Percentiles rank a stretch among this genome's conserved stretches.
Conservation (phyloP, 2,113 vertebrate species). For the Ursus arctos region DNA sequence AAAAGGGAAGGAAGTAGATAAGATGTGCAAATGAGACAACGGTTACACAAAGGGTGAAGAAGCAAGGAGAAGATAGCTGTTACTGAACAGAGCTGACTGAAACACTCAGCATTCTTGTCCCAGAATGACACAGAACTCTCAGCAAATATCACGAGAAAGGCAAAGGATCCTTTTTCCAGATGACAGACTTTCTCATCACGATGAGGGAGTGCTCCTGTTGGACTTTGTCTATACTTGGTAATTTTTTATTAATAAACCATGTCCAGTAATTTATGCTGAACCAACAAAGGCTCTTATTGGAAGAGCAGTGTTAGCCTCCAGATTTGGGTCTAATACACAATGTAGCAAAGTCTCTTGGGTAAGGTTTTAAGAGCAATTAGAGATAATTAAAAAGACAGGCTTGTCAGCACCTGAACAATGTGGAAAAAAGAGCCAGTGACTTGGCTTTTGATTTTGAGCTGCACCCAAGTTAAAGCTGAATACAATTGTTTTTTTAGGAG, state of each 20-base stretch:
- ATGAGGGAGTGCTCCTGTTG: background rate
- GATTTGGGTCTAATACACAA: constrained; percentile 45
- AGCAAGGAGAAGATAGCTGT: background rate
- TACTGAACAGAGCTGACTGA: background rate
- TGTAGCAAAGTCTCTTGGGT: constrained; percentile 39
- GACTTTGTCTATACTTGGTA: constrained; percentile 8
- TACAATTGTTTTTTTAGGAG: constrained; percentile 49
- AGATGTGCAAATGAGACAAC: background rate
- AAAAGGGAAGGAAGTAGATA: background rate
- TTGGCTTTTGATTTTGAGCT: constrained; percentile 69
- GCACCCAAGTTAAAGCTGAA: constrained; percentile 58
- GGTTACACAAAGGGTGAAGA: background rate
- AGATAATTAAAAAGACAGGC: constrained; percentile 76
- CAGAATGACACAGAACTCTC: background rate
- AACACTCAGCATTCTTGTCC: background rate
- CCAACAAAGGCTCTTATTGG: background rate
- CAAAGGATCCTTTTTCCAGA: background rate
- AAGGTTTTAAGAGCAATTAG: constrained; percentile 71
- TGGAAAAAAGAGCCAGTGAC: constrained; percentile 45
- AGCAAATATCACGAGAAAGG: background rate
- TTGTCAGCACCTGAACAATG: constrained; percentile 71
- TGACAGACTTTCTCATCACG: background rate
- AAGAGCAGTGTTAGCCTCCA: constrained; percentile 29
- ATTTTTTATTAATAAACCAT: constrained; percentile 54
- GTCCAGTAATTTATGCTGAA: background rate